Percentiles rank a stretch among this genome's conserved stretches.
phyloP scores from a whole-genome alignment of 2,797 vertebrate genomes.

The Alauda arvensis region DNA sequence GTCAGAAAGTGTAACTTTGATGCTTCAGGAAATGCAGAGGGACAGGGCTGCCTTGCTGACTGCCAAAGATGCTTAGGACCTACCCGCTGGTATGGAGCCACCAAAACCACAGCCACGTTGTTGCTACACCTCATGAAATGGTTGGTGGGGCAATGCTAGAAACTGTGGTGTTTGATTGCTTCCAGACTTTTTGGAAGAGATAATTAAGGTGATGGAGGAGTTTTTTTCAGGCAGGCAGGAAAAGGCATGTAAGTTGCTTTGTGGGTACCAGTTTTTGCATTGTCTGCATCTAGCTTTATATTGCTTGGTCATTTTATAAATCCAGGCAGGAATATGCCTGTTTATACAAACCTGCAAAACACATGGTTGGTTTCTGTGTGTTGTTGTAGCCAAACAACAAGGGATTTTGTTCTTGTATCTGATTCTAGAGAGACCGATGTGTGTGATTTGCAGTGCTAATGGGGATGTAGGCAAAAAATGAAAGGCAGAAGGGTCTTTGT shows the following conservation, averaged over 20 bases:
- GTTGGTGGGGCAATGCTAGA: not conserved
- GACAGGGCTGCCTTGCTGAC: not conserved
- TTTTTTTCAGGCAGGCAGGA: not conserved
- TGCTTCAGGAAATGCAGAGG: not conserved
- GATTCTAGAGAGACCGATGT: not conserved
- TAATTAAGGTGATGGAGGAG: not conserved
- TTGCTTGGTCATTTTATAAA: not conserved
- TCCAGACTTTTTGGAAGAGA: not conserved
- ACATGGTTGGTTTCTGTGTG: not conserved
- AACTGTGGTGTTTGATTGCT: not conserved
- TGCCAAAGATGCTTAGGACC: not conserved
- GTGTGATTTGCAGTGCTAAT: not conserved
- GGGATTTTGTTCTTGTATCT: not conserved
- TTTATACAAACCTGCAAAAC: not conserved
- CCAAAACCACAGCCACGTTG: not conserved
- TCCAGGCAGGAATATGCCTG: not conserved
- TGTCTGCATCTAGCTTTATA: not conserved
- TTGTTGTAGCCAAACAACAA: not conserved
- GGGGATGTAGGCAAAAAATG: rapidly evolving
- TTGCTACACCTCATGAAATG: not conserved
- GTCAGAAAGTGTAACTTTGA: not conserved
- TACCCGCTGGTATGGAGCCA: not conserved
- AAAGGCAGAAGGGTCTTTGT: not conserved
- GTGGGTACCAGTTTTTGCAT: not conserved
- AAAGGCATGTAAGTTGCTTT: not conserved